Evolutionary conservation across 2,113 vertebrate species (phyloP).

Genomic region (Oxyruncus cristatus): DNA sequence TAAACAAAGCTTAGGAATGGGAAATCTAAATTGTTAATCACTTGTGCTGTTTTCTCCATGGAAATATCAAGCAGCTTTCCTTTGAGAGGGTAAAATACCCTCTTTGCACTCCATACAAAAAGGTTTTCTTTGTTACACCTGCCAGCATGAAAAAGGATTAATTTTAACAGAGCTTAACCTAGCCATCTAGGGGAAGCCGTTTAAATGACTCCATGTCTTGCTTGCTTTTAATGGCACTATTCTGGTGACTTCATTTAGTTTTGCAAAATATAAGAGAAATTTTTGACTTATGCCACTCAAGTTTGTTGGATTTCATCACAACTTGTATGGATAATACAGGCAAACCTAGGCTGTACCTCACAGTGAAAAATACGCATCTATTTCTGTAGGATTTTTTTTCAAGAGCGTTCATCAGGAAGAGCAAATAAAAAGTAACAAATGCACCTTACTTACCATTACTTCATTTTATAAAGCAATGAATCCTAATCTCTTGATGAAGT

Average conservation of each 20-base stretch:
- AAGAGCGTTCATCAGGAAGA: neutral
- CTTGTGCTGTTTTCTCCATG: conserved; percentile 63
- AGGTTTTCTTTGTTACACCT: conserved; percentile 72
- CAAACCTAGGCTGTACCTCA: neutral
- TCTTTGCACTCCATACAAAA: conserved; percentile 62
- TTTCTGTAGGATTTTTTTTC: conserved; percentile 7
- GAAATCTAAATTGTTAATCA: conserved; percentile 68
- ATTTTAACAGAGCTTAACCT: conserved; percentile 70
- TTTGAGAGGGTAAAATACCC: conserved; percentile 61
- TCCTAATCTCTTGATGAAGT: neutral
- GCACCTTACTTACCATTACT: neutral
- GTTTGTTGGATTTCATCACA: conserved; percentile 8
- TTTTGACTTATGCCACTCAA: neutral
- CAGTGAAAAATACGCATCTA: neutral
- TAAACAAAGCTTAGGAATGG: conserved; percentile 63
- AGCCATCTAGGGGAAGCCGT: conserved; percentile 36
- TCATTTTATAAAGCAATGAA: conserved; percentile 27
- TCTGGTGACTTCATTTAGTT: conserved; percentile 62
- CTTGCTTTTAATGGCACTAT: conserved; percentile 46
- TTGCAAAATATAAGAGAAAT: conserved; percentile 25
- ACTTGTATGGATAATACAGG: neutral
- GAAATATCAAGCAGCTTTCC: conserved; percentile 63
- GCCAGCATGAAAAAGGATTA: conserved; percentile 72
- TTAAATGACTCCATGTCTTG: conserved; percentile 56
- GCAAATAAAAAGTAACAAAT: conserved; percentile 5